Evolutionary conservation across 2,113 vertebrate genomes (phyloP), one percentile per base, ranked within the genome.

Genomic region (Xiphophorus couchianus): DNA sequence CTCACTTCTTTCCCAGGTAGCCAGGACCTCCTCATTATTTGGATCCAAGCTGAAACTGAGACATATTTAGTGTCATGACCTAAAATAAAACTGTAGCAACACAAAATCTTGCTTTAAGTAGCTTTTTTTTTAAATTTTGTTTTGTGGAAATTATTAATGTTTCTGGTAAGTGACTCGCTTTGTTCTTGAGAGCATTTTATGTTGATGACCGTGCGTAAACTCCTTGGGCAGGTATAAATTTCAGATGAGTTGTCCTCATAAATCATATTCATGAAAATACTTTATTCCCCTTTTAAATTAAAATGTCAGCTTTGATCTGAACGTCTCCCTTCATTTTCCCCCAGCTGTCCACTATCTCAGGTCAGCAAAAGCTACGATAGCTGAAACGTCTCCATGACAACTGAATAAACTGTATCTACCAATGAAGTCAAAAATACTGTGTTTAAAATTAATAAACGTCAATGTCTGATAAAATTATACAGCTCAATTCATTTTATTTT

Each of bases 1-100:
- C 72, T 78, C 30, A 70, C 74, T 62, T 71, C 51, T 58, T 42
- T 61, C 64, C n/a, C 28, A 62, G 9, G 42, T 44, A 62, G 37
- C 69, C 58, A 22, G 78, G 5, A 31, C 17, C 5, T 69, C 35
- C 37, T 65, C 31, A 74, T 17, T 62, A 58, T 10, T 58, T n/a
- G 5, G 3, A 25, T 58, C 51, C 17, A 58, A 58, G 51, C 22
- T 58, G 8, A 58, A 58, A 58, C 44, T 9, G 51, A n/a, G 51
- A n/a, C 51, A 58, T 3, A 58, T 58, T 9, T 58, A 9, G 51
- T 22, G 51, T 58, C 9, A n/a, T n/a, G 8, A 5, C 51, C 51
- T 48, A 48, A 48, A 48, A 48, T 15, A 48, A 19, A 48, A 48
- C 5, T 1, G 44, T 17, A 48, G 17, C 14, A 48, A 5, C 17